phyloP scores from a whole-genome alignment of 2,888 invertebrate genomes.

The Bruchidius siliquastri region DNA sequence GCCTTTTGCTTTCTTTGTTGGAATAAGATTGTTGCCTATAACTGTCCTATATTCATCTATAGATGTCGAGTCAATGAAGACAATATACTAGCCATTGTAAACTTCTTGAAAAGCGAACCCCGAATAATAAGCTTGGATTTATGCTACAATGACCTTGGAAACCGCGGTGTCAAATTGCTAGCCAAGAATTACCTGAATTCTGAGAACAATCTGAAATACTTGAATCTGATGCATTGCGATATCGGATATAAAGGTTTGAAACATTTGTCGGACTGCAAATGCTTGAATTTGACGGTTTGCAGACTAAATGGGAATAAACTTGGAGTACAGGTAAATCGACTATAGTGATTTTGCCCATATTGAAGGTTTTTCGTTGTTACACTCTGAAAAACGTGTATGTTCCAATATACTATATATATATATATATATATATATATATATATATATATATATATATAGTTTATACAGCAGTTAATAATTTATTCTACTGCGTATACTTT shows the following conservation, averaged over 20 bases:
- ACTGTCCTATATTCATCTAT: background rate
- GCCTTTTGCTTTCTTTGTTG: no score
- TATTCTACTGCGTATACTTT: no score
- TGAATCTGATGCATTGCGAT: conserved; percentile 57
- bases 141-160: conserved; percentile 55
- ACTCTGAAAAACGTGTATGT: no score
- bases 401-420: no score
- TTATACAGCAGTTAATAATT: no score
- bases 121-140: conserved; percentile 53
- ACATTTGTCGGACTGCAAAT: conserved; percentile 18
- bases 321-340: conserved; percentile 45
- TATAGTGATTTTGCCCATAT: no score
- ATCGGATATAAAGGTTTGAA: conserved; percentile 46
- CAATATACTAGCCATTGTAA: conserved; percentile 52
- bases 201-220: conserved; percentile 49
- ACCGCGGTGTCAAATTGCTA: conserved; percentile 49
- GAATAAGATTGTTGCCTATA: no score
- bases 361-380: no score
- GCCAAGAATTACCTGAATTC: conserved; percentile 46
- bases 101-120: conserved; percentile 48
- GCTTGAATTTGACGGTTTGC: conserved; percentile 50
- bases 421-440: no score
- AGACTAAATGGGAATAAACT: conserved; percentile 58
- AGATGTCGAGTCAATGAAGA: conserved; percentile 47
- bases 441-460: no score